These are phyloP conservation scores for Tipula unca DNA, from an alignment of 2,888 invertebrate genomes.

Conservation along the genomic window DNA sequence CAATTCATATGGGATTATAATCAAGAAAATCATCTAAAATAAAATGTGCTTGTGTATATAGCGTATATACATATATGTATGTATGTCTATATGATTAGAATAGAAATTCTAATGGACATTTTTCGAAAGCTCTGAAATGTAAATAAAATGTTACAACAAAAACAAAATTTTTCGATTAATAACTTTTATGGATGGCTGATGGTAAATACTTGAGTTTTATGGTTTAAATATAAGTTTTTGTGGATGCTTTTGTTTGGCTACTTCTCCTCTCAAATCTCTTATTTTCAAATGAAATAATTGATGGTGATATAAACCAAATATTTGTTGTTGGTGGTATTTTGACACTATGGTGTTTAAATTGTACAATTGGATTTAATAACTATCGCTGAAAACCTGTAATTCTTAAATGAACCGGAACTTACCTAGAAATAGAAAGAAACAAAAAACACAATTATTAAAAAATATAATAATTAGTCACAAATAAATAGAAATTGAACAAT, in stretches of 20 bases:
- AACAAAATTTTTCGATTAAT: not conserved
- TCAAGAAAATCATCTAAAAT: not conserved
- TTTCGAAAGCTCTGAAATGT: not conserved
- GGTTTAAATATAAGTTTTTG: not conserved
- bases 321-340: not conserved
- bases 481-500: too few relatives aligned
- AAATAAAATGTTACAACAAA: not conserved
- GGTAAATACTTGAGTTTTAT: not conserved
- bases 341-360: not conserved
- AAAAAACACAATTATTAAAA: too few relatives aligned
- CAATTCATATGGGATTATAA: not conserved
- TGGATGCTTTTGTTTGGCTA: not conserved
- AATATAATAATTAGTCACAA: too few relatives aligned
- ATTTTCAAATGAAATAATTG: not conserved
- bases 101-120: not conserved
- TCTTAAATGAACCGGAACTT: too few relatives aligned
- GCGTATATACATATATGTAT: not conserved
- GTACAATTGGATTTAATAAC: too few relatives aligned
- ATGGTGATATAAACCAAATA: not conserved
- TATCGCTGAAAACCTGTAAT: too few relatives aligned
- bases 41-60: not conserved
- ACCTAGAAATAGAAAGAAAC: too few relatives aligned
- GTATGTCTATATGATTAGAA: not conserved
- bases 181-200: not conserved
- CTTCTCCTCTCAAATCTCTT: not conserved